Base-by-base conservation (phyloP, 2,797 vertebrate species). In the Neoniphon sammara region DNA sequence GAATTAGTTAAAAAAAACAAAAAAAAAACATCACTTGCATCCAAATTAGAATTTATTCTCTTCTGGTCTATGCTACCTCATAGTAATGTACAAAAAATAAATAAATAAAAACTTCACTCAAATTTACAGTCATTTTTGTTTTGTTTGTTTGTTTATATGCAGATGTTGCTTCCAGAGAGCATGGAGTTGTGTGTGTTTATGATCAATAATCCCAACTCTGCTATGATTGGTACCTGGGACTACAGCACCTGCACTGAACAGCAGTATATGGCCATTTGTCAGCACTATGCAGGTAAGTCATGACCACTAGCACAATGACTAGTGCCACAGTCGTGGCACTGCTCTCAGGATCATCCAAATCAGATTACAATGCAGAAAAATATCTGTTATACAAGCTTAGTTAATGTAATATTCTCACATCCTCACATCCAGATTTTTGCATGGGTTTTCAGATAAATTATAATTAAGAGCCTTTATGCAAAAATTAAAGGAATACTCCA, bases 141-240 rank as follows among this genome's bases (percentile, higher is more conserved):
- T 44, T 34, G 27, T 56, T 66, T 20, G 54, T 66, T 25, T 85
- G 14, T 47, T 1, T 78, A 55, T 82, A 50, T 21, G 53, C 75
- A 97, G 97, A 1, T 77, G 2, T 94, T 88, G 77, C 90, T 95
- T 70, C 87, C 88, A 23, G 94, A 96, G 0, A 87, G 89, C 56
- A 73, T 92, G 70, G 93, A 95, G 73, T 89, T 95, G 36, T 99
- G 98, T 7, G 94, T 90, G 44, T 93, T 95, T 71, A 87, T 98
- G 61, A 90, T 96, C 70, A 97, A 96, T 64, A 90, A 96, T 85
- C 93, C 92, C 11, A 92, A 91, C 72, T 96, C 96, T 5, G 88
- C 91, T 0, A 93, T 96, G 84, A 88, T 95, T 89, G 97, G 97
- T 52, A 96, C 94, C 2, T 99, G 98, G 98, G 97, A 98, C 91